Conservation (phyloP, 2,797 vertebrate species). For the Sebastes hubbsi region DNA sequence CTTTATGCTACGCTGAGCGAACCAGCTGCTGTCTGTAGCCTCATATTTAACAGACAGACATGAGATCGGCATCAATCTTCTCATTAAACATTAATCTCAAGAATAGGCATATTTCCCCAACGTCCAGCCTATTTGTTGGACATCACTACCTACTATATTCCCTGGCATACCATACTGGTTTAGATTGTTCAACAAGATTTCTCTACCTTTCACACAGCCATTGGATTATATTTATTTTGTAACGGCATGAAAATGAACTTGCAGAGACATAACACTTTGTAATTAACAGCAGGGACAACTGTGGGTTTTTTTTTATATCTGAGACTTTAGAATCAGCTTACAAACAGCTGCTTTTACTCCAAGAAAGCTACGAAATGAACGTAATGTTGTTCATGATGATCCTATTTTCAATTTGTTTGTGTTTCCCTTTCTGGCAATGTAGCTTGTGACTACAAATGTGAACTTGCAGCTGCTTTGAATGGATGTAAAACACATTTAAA, state of each 20-base stretch:
- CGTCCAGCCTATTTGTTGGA: background rate
- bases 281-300: background rate
- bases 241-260: background rate
- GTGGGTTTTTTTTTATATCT: background rate
- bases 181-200: background rate
- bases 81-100: background rate
- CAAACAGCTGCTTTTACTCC: background rate
- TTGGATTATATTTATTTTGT: background rate
- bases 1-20: too few relatives aligned
- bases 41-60: too few relatives aligned
- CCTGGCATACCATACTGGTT: background rate
- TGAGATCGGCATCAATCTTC: too few relatives aligned
- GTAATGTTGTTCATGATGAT: background rate
- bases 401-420: background rate
- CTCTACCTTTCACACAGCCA: background rate
- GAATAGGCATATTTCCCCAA: background rate
- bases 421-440: background rate
- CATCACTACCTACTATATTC: background rate
- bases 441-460: background rate
- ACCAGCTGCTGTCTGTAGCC: too few relatives aligned
- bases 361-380: background rate
- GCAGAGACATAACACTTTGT: background rate
- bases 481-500: background rate
- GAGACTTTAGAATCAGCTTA: background rate
- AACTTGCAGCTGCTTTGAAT: background rate